Evolutionary conservation across 2,797 vertebrate genomes (phyloP).

Genomic region (Mormyrus proboscirostris): DNA sequence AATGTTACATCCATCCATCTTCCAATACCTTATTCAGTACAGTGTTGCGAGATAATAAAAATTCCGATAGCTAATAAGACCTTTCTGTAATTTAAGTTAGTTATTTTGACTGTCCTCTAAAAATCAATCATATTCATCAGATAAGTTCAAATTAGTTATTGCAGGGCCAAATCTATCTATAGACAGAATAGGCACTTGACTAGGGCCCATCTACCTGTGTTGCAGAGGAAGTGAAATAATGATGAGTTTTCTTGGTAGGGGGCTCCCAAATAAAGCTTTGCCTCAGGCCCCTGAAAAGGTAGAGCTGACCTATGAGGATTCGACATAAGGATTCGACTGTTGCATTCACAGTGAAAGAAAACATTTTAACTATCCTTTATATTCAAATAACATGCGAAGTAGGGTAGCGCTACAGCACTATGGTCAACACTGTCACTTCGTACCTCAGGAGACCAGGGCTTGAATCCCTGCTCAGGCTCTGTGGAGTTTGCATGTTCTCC

Average conservation of each 20-base stretch:
- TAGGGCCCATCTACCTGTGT: background rate
- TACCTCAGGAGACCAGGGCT: background rate
- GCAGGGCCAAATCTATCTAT: background rate
- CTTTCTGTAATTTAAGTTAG: background rate
- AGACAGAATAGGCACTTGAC: background rate
- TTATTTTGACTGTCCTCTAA: background rate
- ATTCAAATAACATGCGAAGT: background rate
- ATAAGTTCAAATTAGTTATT: background rate
- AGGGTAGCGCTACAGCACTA: background rate
- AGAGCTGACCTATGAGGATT: background rate
- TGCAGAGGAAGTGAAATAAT: background rate
- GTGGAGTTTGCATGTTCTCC: background rate
- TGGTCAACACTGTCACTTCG: background rate
- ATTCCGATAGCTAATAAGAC: background rate
- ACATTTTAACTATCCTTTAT: background rate
- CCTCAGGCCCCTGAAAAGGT: background rate
- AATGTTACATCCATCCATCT: background rate
- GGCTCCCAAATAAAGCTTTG: background rate
- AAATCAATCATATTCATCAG: background rate
- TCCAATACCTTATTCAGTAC: background rate
- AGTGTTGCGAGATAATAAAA: background rate
- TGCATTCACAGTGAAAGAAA: background rate
- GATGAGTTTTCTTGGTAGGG: background rate
- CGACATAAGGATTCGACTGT: background rate
- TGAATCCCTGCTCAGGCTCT: background rate